Evolutionary conservation across 1,140 invertebrate species (phyloP), one percentile per base, ranked within the genome.

Genomic region (Calliphora vicina): DNA sequence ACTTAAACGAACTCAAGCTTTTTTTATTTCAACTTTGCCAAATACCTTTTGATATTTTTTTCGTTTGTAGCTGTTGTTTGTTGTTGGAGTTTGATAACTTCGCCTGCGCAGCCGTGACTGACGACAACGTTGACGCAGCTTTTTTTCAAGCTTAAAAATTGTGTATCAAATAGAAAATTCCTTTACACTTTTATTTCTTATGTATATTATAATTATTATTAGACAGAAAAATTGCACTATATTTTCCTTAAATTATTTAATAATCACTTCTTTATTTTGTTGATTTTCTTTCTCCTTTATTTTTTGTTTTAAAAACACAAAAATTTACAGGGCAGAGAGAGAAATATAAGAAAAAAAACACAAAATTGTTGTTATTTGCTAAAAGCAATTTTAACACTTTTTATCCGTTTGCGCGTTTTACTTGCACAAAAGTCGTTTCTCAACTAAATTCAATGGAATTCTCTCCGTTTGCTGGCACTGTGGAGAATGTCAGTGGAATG

Each of bases 381-480:
- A 17, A 17, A 0, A 1, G 45, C 45, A n/a, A 35, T 50, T 67
- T 67, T 23, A 67, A 67, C 61, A 67, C 61, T 25, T 67, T 57
- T 67, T 67, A 67, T 23, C 61, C 61, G 61, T 23, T 67, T 67
- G 61, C 61, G 61, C 61, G 61, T 67, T 67, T 10, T 25, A 25
- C 20, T 67, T 25, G n/a, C 61, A 67, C 61, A 67, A 67, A 67
- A 67, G 61, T 23, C 61, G 61, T 67, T 67, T 67, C 61, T 67
- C 61, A 67, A 67, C 61, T 67, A 23, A 67, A 67, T 67, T 67
- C 61, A 67, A 23, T 67, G 61, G 61, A 67, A 67, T 67, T 25
- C 61, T 67, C 61, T 67, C 61, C 10, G 61, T 23, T 57, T 10
- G n/a, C 61, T 23, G n/a, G 25, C 9, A 20, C 61, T 10, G 6